Conservation (phyloP, 2,113 vertebrate species). For the Leucopsar rothschildi region DNA sequence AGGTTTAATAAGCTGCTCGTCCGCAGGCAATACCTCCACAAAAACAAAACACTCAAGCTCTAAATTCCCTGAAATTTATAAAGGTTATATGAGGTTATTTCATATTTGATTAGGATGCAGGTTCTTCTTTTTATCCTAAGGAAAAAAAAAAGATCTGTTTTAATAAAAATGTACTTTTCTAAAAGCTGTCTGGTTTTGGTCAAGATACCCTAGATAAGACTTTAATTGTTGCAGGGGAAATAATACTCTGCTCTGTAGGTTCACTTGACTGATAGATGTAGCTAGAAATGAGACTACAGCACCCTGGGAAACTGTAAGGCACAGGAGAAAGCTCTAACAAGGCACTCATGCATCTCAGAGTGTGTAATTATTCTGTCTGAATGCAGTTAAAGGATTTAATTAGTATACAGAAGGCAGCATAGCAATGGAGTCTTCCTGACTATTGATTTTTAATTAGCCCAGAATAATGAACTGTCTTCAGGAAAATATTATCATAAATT, state of each 20-base stretch:
- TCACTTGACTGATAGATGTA: not conserved
- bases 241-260: not conserved
- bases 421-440: not conserved
- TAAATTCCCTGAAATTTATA: not conserved
- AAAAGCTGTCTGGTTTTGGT: not conserved
- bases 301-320: not conserved
- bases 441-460: constrained; percentile 34
- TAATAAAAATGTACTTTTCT: not conserved
- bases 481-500: constrained; percentile 5
- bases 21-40: not conserved
- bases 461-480: not conserved
- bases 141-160: not conserved
- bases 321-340: not conserved
- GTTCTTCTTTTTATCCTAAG: not conserved
- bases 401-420: not conserved
- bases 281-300: not conserved
- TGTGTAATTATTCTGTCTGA: constrained; percentile 14
- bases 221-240: not conserved
- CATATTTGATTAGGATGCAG: not conserved
- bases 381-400: constrained; percentile 15
- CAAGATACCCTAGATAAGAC: not conserved
- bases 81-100: not conserved
- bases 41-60: not conserved
- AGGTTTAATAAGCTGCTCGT: constrained; percentile 1
- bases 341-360: not conserved